Evolutionary conservation across 2,888 invertebrate genomes (phyloP).

Genomic region (Antheraea assamensis): DNA sequence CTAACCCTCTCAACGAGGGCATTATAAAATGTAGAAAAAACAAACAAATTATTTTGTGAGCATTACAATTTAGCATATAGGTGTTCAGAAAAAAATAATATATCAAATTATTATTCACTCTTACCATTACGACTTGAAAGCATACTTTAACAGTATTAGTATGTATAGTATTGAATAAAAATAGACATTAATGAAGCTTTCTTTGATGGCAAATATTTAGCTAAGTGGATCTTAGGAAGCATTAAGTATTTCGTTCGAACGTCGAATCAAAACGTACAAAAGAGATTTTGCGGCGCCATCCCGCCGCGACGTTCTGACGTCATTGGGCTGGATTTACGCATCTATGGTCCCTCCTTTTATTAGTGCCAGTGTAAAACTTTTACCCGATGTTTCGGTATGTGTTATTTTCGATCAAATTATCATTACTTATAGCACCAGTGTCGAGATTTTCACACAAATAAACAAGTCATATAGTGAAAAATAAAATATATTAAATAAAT

Average conservation of each 20-base stretch:
- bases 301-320: constrained; percentile 5
- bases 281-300: constrained; percentile 1
- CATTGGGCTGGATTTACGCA: background rate
- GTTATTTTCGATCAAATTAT: no score
- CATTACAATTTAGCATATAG: no score
- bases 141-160: background rate
- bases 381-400: background rate
- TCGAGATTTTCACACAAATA: no score
- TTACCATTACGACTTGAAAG: background rate
- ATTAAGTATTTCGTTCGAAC: background rate
- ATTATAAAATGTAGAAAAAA: no score
- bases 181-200: background rate
- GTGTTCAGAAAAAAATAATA: no score
- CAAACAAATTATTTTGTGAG: no score
- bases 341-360: background rate
- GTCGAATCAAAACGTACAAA: background rate
- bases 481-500: no score
- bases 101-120: background rate
- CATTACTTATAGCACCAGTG: no score
- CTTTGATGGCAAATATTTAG: background rate
- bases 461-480: no score
- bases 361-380: background rate
- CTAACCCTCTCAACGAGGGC: no score
- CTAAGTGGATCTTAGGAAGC: background rate
- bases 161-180: background rate